Base-by-base conservation (phyloP, 2,888 invertebrate genomes). In the Hypsopygia costalis region DNA sequence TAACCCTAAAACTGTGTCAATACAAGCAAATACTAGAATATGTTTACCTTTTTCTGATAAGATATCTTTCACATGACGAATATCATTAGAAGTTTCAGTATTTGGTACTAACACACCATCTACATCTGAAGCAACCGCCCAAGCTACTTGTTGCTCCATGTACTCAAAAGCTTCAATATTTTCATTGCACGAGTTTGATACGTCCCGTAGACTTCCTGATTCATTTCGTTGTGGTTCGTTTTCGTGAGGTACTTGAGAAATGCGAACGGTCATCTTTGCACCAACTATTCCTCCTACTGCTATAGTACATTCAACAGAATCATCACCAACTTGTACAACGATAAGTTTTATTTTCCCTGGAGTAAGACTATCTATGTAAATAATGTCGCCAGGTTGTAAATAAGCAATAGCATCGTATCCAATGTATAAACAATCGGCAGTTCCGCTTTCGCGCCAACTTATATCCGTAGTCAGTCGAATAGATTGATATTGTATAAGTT, bases 91-190 rank as follows among this genome's bases (percentile, higher is more conserved):
- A 45, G 50, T 64, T 60, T 83, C 77, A 8, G 77, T 47, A 41
- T 74, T 72, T 2, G 86, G 81, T 11, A 87, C 59, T 40, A 88
- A 52, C 32, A 88, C 58, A 27, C 72, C 87, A 56, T 88, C 88
- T 11, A 87, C 67, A 50, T 88, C 88, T n/a, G 80, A 66, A 12
- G 61, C 71, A 25, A 86, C 60, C 3, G 86, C 87, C 86, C 87
- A 88, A 34, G 73, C 68, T 47, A 88, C 72, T 58, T 87, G 88
- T 40, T 79, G 73, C 47, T 87, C 81, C 62, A 83, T 92, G 64
- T 93, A 92, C 54, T 92, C 91, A 63, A 95, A 91, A 6, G 94
- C 94, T 72, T 94, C 93, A 72, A 60, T 3, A 64, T 58, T 16
- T 93, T 96, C 96, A 54, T 66, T 63, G 49, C 69, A 55, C 6